These are phyloP conservation scores for Diplogasteroides magnus DNA, from an alignment of 1,140 invertebrate species.

Conservation along the genomic window DNA sequence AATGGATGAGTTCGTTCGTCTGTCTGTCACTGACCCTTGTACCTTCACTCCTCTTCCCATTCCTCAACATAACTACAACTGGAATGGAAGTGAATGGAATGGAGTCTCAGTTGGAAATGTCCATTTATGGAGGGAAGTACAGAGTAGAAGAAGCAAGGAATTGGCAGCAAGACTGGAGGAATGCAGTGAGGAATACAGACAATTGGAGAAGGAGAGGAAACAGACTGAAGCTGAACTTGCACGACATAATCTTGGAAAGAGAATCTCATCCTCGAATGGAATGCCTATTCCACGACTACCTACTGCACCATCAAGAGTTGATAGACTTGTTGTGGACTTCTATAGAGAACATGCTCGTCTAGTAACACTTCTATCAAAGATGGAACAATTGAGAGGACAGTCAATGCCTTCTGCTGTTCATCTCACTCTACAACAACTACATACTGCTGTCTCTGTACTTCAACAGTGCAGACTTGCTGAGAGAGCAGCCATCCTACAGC, in stretches of 20 bases:
- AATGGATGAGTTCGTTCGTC: not conserved
- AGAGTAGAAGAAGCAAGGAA: too few relatives aligned
- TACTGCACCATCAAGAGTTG: conserved; percentile 74
- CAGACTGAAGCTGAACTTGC: conserved; percentile 76
- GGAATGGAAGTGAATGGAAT: too few relatives aligned
- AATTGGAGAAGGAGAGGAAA: conserved; percentile 75
- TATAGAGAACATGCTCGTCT: conserved; percentile 72
- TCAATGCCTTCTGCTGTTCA: conserved; percentile 39
- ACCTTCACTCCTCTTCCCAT: not conserved
- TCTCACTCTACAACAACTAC: conserved; percentile 32
- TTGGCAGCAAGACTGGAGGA: too few relatives aligned
- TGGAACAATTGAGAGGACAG: conserved; percentile 47
- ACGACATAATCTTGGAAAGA: conserved; percentile 72
- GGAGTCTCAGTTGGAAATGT: not conserved
- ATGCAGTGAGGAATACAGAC: conserved; percentile 75
- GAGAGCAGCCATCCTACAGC: conserved; percentile 44
- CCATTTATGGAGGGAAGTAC: too few relatives aligned
- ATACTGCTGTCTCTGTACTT: conserved; percentile 45
- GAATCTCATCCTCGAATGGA: conserved; percentile 74
- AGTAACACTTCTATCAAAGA: conserved; percentile 50
- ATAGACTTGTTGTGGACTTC: conserved; percentile 76
- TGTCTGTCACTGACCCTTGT: not conserved
- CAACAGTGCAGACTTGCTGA: conserved; percentile 48
- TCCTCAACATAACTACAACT: too few relatives aligned
- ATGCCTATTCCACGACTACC: conserved; percentile 74